A percentile compares a stretch with the other conserved stretches of the same genome.
These are phyloP conservation scores for Tachyglossus aculeatus DNA, from an alignment of 2,797 vertebrate genomes.

Conservation along the genomic window DNA sequence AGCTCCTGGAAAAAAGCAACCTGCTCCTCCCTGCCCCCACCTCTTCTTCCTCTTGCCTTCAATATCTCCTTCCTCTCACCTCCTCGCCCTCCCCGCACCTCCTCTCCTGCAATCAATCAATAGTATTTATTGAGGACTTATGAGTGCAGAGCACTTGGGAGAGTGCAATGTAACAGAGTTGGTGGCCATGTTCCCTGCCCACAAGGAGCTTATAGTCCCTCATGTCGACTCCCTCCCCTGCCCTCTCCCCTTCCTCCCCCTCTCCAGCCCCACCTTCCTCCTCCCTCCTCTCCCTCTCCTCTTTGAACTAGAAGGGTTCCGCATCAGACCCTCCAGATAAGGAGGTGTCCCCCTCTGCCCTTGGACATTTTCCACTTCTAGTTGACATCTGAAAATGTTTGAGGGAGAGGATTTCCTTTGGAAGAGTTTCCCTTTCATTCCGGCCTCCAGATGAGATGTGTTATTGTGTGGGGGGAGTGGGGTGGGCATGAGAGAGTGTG, in stretches of 20 bases:
- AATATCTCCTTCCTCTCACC: neutral
- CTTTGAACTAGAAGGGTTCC: slow-evolving; percentile 35
- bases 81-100: neutral
- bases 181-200: too few species aligned
- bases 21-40: neutral
- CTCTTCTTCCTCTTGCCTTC: neutral
- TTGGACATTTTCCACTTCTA: slow-evolving; percentile 45
- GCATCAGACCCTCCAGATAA: slow-evolving; percentile 45
- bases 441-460: slow-evolving; percentile 79
- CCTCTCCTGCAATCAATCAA: too few species aligned
- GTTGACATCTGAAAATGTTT: slow-evolving; percentile 68
- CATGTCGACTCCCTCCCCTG: too few species aligned
- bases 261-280: neutral
- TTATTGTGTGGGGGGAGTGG: too few species aligned
- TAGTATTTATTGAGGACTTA: too few species aligned
- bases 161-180: too few species aligned
- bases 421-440: slow-evolving; percentile 77
- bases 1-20: neutral
- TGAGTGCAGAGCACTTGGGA: too few species aligned
- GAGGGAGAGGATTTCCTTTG: slow-evolving; percentile 58
- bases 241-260: too few species aligned
- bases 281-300: neutral
- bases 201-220: too few species aligned
- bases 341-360: slow-evolving; percentile 45
- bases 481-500: too few species aligned